Base-by-base conservation (phyloP, 1,140 invertebrate genomes). In the Microplitis mediator region DNA sequence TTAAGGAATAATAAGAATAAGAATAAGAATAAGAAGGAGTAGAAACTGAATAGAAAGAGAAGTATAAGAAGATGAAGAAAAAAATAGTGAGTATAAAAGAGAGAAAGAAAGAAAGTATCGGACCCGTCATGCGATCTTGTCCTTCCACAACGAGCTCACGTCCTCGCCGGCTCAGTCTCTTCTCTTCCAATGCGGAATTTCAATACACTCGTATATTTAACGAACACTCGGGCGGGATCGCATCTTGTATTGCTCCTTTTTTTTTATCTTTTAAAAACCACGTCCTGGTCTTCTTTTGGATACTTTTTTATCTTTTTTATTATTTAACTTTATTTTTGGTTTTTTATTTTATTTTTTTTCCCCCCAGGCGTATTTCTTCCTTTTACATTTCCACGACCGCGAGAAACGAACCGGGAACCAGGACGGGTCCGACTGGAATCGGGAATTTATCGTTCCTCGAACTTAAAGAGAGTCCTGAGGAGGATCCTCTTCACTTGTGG, bases 131-230 rank as follows among this genome's bases (percentile, higher is more conserved):
- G 79, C 78, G 79, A 81, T 82, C 80, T 78, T 82, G 81, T 81
- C 81, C 81, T 82, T 81, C 79, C 81, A 82, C 81, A 81, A 81
- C 78, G 78, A 79, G 75, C 79, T 76, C 75, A 66, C 66, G 66
- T 76, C 80, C 79, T 78, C 81, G 75, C 77, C 77, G 78, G 76
- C 78, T 71, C 76, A 66, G 54, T 60, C 62, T 69, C 78, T 74
- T 54, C 69, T 52, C 51, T 52, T 34, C 61, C 78, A 74, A 80
- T 73, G 54, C 74, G 77, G 81, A 82, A 81, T 82, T 81, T 82
- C 81, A 82, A 82, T 82, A 82, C 81, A 82, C 80, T 81, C 81
- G 79, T 82, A 82, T 81, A 82, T 82, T 81, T 81, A 82, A 82
- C 81, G 78, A 82, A 82, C 80, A 80, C 76, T 76, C 75, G 61